Conservation (phyloP, 2,797 vertebrate genomes). For the Darevskia mixta region DNA sequence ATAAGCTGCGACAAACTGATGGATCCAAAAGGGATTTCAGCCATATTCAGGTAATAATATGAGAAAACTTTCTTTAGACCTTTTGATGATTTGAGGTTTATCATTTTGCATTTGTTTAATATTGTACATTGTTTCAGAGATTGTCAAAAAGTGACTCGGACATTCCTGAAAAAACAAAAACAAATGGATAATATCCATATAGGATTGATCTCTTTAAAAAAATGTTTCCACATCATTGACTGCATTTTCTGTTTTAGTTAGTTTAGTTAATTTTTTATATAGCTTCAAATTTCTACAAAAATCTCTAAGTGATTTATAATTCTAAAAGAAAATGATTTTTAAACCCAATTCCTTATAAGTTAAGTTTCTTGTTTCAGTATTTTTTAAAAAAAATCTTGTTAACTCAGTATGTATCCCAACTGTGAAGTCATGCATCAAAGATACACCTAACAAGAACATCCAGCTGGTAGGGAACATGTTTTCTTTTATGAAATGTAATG, state of each 20-base stretch:
- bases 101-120: neutral
- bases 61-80: neutral
- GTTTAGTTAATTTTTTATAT: too few relatives aligned
- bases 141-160: too few relatives aligned
- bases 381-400: neutral
- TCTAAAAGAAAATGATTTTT: too few relatives aligned
- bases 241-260: too few relatives aligned
- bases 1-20: neutral
- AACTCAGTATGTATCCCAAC: conserved; percentile 1
- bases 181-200: neutral
- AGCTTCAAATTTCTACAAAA: too few relatives aligned
- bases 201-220: neutral
- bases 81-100: neutral
- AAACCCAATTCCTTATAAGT: conserved; percentile 21
- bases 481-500: neutral
- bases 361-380: neutral
- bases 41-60: neutral
- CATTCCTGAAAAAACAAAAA: too few relatives aligned
- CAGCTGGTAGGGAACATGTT: neutral
- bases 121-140: too few relatives aligned
- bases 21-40: neutral
- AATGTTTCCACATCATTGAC: conserved; percentile 2
- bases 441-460: neutral
- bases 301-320: too few relatives aligned
- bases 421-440: conserved; percentile 14